These are phyloP conservation scores for Echiichthys vipera DNA, from an alignment of 2,797 vertebrate genomes.

Conservation along the genomic window DNA sequence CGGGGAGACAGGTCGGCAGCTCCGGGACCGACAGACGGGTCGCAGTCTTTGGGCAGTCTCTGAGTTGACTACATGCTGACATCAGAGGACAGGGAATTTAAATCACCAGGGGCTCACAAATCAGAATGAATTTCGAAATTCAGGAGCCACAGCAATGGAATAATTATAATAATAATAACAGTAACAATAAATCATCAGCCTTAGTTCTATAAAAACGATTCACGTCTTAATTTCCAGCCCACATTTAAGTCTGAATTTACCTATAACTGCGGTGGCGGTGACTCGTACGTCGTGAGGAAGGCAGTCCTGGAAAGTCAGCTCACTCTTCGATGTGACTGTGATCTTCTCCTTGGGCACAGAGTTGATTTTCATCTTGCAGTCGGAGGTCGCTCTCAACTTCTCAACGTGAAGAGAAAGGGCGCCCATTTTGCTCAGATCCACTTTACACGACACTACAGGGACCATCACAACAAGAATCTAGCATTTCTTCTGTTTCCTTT, in stretches of 20 bases:
- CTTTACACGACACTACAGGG: constrained; percentile 68
- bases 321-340: constrained; percentile 53
- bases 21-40: constrained; percentile 78
- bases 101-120: neutral
- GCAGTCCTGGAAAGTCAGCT: constrained; percentile 79
- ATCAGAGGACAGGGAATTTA: neutral
- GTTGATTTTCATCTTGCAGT: constrained; percentile 77
- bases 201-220: neutral
- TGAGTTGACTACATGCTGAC: constrained; percentile 68
- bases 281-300: constrained; percentile 64
- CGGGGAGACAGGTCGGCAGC: constrained; percentile 78
- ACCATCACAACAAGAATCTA: accelerated
- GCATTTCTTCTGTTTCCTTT: neutral
- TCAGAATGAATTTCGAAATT: neutral
- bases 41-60: constrained; percentile 71
- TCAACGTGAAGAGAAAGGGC: constrained; percentile 68
- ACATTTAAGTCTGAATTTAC: constrained; percentile 55
- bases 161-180: too few relatives aligned
- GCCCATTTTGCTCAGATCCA: constrained; percentile 51
- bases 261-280: constrained; percentile 68
- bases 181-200: too few relatives aligned
- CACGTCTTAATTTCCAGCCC: neutral
- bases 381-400: constrained; percentile 54
- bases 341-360: constrained; percentile 47
- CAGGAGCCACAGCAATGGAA: neutral